These are phyloP conservation scores for Columba livia DNA, from an alignment of 2,113 vertebrate species.

Conservation along the genomic window DNA sequence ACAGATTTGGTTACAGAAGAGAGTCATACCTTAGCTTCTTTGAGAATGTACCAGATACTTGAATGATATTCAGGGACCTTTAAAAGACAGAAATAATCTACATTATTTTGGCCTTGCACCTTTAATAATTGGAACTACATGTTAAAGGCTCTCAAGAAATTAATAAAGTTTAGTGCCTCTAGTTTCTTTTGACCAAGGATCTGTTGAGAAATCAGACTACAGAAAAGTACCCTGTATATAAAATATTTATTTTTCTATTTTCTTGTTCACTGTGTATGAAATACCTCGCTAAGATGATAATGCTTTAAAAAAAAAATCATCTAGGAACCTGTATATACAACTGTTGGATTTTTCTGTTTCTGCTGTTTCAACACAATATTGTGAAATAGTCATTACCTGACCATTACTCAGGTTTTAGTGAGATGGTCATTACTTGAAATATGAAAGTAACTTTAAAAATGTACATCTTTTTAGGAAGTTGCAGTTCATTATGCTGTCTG, in stretches of 20 bases:
- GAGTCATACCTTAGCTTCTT: not conserved
- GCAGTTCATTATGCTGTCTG: not conserved
- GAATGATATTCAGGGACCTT: conserved; percentile 17
- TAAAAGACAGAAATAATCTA: not conserved
- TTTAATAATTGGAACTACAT: conserved; percentile 19
- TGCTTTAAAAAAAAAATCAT: not conserved
- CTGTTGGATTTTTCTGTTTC: not conserved
- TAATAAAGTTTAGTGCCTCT: not conserved
- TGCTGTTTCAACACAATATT: not conserved
- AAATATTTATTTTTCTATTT: not conserved
- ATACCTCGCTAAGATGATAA: not conserved
- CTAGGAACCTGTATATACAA: not conserved
- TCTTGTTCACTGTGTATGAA: not conserved
- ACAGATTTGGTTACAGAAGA: not conserved
- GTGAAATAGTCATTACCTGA: not conserved
- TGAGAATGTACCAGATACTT: not conserved
- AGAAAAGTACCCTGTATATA: not conserved
- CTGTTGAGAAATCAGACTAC: not conserved
- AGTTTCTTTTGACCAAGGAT: not conserved
- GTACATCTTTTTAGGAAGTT: not conserved
- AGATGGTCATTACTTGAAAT: not conserved
- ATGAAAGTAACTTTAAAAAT: not conserved
- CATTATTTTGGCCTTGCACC: conserved; percentile 20
- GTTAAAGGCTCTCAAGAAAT: conserved; percentile 27
- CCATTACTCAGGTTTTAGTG: not conserved